phyloP scores from a whole-genome alignment of 37 sponge, comb jelly and placozoan genomes.

The Aplysina aerophoba region DNA sequence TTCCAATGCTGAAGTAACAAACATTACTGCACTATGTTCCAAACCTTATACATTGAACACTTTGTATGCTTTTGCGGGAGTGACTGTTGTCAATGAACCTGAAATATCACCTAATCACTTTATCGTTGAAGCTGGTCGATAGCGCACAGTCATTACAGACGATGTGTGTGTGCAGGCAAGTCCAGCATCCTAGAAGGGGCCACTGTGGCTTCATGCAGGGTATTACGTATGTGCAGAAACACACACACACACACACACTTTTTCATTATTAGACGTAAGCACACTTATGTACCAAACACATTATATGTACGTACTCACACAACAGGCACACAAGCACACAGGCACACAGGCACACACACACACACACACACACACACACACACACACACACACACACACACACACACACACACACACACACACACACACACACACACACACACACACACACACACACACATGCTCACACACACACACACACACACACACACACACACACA shows the following conservation, averaged over 20 bases:
- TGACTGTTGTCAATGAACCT: too few relatives aligned
- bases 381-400: conserved; percentile 46
- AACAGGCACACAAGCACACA: conserved; percentile 43
- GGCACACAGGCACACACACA: conserved; percentile 36
- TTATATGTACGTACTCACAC: conserved; percentile 24
- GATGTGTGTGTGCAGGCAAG: too few relatives aligned
- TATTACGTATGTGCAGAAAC: neutral
- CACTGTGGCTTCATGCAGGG: too few relatives aligned
- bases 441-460: conserved; percentile 23
- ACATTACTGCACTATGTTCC: too few relatives aligned
- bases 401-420: conserved; percentile 21
- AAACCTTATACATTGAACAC: too few relatives aligned
- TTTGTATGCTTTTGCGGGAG: too few relatives aligned
- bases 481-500: conserved; percentile 14
- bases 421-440: conserved; percentile 13
- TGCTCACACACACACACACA: conserved; percentile 18
- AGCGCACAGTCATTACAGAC: too few relatives aligned
- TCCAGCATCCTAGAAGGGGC: too few relatives aligned
- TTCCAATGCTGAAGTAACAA: too few relatives aligned
- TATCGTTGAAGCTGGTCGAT: too few relatives aligned
- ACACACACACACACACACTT: conserved; percentile 31
- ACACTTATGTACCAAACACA: neutral
- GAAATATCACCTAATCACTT: too few relatives aligned
- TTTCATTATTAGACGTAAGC: neutral
- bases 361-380: conserved; percentile 45